These are phyloP conservation scores for Dicerorhinus sumatrensis DNA, from an alignment of 2,113 vertebrate genomes.

Conservation along the genomic window DNA sequence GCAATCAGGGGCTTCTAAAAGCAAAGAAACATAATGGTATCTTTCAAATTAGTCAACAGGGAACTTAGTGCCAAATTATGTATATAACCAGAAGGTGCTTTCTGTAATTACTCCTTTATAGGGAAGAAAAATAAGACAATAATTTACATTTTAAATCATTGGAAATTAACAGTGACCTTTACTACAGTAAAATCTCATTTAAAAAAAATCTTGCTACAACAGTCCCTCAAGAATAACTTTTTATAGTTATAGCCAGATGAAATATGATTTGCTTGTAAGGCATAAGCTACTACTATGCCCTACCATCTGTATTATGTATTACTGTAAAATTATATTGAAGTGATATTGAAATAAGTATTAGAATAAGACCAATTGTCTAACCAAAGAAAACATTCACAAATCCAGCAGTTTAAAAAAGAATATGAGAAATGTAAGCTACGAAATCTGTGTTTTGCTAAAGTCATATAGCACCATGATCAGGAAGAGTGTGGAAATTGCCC, in stretches of 20 bases:
- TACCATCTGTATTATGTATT: slow-evolving; percentile 57
- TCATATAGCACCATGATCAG: neutral
- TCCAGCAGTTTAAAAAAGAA: slow-evolving; percentile 55
- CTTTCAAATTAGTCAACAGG: slow-evolving; percentile 65
- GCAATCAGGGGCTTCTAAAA: slow-evolving; percentile 45
- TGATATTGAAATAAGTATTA: slow-evolving; percentile 47
- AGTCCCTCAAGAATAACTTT: slow-evolving; percentile 60
- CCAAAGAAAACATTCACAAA: slow-evolving; percentile 61
- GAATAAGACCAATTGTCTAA: slow-evolving; percentile 58
- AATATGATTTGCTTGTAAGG: slow-evolving; percentile 67
- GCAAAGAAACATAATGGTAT: slow-evolving; percentile 37
- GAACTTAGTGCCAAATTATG: slow-evolving; percentile 60
- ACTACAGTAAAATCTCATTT: slow-evolving; percentile 57
- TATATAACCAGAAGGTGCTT: slow-evolving; percentile 34
- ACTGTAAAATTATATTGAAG: slow-evolving; percentile 55
- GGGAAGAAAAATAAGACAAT: slow-evolving; percentile 38
- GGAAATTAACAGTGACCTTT: slow-evolving; percentile 57
- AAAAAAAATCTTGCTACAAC: neutral
- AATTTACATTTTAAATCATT: slow-evolving; percentile 64
- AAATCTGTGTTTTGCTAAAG: slow-evolving; percentile 29
- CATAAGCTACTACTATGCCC: slow-evolving; percentile 41
- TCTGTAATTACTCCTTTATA: slow-evolving; percentile 53
- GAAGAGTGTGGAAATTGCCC: slow-evolving; percentile 11
- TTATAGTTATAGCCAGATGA: slow-evolving; percentile 66
- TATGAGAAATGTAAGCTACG: slow-evolving; percentile 50